phyloP scores from a whole-genome alignment of 2,888 invertebrate species.

The Troides helena region DNA sequence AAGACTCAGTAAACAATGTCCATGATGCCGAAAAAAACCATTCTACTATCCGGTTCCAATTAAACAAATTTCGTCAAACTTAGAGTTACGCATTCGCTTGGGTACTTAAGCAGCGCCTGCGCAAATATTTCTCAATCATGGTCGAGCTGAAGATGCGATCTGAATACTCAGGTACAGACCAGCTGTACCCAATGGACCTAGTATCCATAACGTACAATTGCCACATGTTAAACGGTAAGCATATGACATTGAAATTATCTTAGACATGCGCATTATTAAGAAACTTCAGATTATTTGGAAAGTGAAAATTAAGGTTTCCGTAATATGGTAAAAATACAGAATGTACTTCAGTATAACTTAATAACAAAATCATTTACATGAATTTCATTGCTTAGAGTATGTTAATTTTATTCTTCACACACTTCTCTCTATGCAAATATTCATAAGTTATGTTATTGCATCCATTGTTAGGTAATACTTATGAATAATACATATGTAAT shows the following conservation, averaged over 20 bases:
- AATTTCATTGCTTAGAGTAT: background rate
- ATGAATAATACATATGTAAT: background rate
- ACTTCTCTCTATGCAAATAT: background rate
- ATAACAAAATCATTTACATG: background rate
- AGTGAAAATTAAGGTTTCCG: background rate
- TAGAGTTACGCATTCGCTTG: slow-evolving; percentile 14
- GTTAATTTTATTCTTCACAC: background rate
- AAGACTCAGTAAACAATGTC: slow-evolving; percentile 19
- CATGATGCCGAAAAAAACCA: slow-evolving; percentile 7
- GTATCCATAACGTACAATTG: background rate
- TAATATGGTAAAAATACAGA: too few relatives aligned
- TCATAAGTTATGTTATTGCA: background rate
- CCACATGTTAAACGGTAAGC: background rate
- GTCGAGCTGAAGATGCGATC: slow-evolving; percentile 19
- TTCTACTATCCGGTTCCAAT: slow-evolving; percentile 26
- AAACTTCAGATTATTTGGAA: background rate
- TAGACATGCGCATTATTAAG: background rate
- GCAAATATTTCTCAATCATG: slow-evolving; percentile 21
- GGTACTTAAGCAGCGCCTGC: background rate
- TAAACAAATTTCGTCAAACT: slow-evolving; percentile 22
- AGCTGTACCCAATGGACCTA: slow-evolving; percentile 12
- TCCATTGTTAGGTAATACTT: background rate
- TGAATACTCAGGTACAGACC: slow-evolving; percentile 15
- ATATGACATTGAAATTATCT: slow-evolving; percentile 5
- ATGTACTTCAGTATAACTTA: too few relatives aligned